phyloP scores from a whole-genome alignment of 2,113 vertebrate species.

The Brienomyrus brachyistius region DNA sequence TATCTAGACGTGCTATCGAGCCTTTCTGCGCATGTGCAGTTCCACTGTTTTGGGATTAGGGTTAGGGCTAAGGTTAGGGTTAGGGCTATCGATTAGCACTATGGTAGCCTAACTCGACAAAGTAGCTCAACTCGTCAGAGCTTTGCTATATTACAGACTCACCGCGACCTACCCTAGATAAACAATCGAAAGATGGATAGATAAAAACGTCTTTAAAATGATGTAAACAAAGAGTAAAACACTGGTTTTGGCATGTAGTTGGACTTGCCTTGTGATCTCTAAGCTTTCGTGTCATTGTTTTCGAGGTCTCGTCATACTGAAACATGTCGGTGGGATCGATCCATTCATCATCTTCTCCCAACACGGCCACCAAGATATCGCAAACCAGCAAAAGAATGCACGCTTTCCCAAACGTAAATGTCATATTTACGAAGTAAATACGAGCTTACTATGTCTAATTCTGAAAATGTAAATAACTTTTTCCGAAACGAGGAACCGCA shows the following conservation, averaged over 20 bases:
- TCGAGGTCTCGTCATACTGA: background rate
- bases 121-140: too few species aligned
- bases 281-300: background rate
- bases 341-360: constrained; percentile 1
- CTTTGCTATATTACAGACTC: background rate
- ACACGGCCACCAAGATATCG: background rate
- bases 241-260: background rate
- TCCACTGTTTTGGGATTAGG: too few species aligned
- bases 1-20: too few species aligned
- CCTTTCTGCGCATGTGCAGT: too few species aligned
- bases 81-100: too few species aligned
- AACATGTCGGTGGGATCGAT: constrained; percentile 1
- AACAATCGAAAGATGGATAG: background rate
- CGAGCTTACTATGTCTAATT: background rate
- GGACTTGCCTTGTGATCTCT: background rate
- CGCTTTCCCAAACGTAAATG: background rate
- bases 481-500: background rate
- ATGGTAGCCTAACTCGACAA: too few species aligned
- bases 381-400: background rate
- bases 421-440: background rate
- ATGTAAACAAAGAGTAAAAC: background rate
- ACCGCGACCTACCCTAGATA: background rate
- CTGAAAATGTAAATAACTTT: background rate
- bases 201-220: background rate
- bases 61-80: too few species aligned